phyloP scores from a whole-genome alignment of 2,797 vertebrate species.

The Diplodus puntazzo region DNA sequence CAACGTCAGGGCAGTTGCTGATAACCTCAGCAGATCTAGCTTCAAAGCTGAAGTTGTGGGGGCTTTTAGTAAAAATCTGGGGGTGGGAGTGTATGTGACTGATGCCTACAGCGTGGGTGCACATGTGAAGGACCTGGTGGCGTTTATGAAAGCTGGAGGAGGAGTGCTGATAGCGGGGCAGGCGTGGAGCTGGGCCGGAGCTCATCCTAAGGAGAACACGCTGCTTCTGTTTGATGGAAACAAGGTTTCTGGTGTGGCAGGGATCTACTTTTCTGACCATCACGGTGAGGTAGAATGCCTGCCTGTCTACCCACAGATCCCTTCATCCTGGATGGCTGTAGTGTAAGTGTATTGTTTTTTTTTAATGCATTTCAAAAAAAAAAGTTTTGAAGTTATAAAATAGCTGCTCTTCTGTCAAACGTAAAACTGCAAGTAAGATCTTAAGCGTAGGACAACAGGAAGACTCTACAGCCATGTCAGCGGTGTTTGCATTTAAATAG shows the following conservation, averaged over 20 bases:
- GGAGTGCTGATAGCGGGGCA: constrained; percentile 91
- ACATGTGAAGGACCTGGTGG: constrained; percentile 73
- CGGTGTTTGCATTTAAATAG: too few species aligned
- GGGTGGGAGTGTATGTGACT: constrained; percentile 83
- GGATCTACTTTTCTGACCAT: constrained; percentile 83
- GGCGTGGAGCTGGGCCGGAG: constrained; percentile 87
- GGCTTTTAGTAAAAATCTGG: constrained; percentile 31
- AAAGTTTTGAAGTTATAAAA: too few species aligned
- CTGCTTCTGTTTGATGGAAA: constrained; percentile 82
- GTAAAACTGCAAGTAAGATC: background rate
- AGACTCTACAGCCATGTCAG: too few species aligned
- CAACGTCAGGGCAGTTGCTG: constrained; percentile 44
- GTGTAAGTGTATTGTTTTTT: background rate
- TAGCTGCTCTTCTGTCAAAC: background rate
- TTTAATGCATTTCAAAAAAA: background rate
- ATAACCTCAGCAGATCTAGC: constrained; percentile 68
- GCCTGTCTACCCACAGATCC: constrained; percentile 78
- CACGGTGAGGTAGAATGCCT: constrained; percentile 49
- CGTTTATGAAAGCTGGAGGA: constrained; percentile 88
- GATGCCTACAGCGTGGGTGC: constrained; percentile 76
- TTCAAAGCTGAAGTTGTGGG: constrained; percentile 62
- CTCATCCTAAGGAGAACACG: constrained; percentile 65
- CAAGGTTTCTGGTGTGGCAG: constrained; percentile 77
- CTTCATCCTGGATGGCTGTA: constrained; percentile 74
- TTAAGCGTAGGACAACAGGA: too few species aligned